Conservation (phyloP, 2,113 vertebrate genomes). For the Nyctibius bracteatus region DNA sequence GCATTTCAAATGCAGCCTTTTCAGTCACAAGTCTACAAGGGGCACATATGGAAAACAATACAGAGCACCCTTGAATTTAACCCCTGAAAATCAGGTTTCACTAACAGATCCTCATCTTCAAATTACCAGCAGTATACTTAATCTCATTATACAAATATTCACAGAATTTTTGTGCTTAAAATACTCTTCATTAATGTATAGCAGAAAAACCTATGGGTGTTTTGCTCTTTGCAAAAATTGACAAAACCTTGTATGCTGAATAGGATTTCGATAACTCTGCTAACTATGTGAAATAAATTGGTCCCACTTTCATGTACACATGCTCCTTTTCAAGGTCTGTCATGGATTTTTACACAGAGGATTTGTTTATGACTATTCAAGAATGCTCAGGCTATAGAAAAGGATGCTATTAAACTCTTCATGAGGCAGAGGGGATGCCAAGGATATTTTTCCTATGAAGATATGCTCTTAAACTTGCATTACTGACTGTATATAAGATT, state of each 20-base stretch:
- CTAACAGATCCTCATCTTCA: background rate
- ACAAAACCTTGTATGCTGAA: background rate
- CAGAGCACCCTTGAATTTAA: background rate
- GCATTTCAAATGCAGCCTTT: background rate
- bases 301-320: background rate
- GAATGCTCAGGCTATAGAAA: background rate
- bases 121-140: background rate
- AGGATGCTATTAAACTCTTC: background rate
- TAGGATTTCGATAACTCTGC: background rate
- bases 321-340: background rate
- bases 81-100: background rate
- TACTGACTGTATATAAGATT: background rate
- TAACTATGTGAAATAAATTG: background rate
- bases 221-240: background rate
- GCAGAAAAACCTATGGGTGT: background rate
- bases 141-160: background rate
- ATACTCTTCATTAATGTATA: background rate
- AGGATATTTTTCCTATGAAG: background rate
- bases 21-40: background rate
- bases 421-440: background rate
- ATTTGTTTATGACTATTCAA: background rate
- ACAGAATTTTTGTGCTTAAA: background rate
- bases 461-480: background rate
- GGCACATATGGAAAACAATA: background rate
- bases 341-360: background rate